These are phyloP conservation scores for Nematolebias whitei DNA, from an alignment of 2,113 vertebrate genomes.

Conservation along the genomic window DNA sequence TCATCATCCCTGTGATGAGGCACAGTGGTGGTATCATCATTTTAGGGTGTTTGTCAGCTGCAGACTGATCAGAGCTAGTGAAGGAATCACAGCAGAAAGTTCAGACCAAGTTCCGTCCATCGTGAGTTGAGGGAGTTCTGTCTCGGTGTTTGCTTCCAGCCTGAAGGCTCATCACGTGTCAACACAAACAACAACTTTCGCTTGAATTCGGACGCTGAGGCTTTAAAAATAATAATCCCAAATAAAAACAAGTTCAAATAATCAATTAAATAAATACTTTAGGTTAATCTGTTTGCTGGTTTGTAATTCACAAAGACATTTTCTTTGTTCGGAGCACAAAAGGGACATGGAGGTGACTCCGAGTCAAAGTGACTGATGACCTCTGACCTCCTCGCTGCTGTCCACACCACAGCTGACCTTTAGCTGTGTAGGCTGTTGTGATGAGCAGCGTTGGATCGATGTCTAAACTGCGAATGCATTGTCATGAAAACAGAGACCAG, in stretches of 20 bases:
- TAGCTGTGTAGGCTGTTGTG: background rate
- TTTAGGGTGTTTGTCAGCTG: too few relatives aligned
- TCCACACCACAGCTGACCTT: slow-evolving; percentile 9
- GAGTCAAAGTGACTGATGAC: slow-evolving; percentile 9
- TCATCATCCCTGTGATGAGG: too few relatives aligned
- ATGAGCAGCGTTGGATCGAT: background rate
- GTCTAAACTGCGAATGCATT: background rate
- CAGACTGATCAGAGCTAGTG: too few relatives aligned
- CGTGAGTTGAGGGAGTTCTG: background rate
- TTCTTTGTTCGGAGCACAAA: slow-evolving; percentile 15
- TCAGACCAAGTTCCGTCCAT: too few relatives aligned
- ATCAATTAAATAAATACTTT: background rate
- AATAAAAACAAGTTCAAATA: too few relatives aligned
- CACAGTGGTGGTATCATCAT: too few relatives aligned
- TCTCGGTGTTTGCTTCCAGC: background rate
- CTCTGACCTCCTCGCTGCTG: slow-evolving; percentile 10
- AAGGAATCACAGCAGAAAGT: too few relatives aligned
- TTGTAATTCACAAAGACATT: slow-evolving; percentile 7
- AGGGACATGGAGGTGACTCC: background rate
- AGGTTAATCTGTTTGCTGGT: background rate
- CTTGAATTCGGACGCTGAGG: too few relatives aligned
- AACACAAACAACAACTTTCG: background rate
- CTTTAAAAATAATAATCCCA: background rate
- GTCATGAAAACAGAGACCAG: slow-evolving; percentile 3
- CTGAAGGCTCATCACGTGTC: background rate